Base-by-base conservation (phyloP, 2,113 vertebrate species). In the Xerus inauris region DNA sequence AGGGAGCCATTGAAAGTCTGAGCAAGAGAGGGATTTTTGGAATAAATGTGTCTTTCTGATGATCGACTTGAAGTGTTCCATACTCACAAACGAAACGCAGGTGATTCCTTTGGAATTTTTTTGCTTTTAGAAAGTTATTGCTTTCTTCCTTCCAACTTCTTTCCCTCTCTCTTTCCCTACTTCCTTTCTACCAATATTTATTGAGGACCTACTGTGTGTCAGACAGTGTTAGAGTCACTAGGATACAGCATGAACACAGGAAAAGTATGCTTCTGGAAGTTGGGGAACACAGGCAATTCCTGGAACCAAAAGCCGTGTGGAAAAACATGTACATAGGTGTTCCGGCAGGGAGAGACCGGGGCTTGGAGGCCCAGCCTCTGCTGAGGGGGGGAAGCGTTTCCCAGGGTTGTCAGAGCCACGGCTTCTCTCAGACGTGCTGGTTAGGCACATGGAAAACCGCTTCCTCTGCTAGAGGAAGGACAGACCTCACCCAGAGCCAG, bases 251-350 rank as follows among this genome's bases (percentile, higher is more conserved):
- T 59, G 28, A 35, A 1, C 19, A n/a, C 4, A 5, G 82, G 38
- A 40, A 26, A 73, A 14, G 45, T 20, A 32, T 45, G 14, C 47
- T 81, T 22, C 32, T 12, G 38, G 73, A 65, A 57, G 0, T 7
- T 28, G 3, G 84, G 67, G 19, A 30, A 77, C 62, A 45, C 11
- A 14, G 64, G 28, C 32, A 40, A 8, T 62, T 4, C 4, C 54
- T 40, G n/a, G 1, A 5, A 6, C 1, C n/a, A 45, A 35, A 4
- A 32, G 7, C 49, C 16, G 0, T 0, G 1, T 24, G 0, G 0
- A 1, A 0, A 11, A 51, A 67, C 9, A 4, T 47, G 26, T 42
- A 0, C 16, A 4, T 1, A 30, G 24, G 28, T 1, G 5, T 45
- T 10, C 71, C 12, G 1, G 42, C 4, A 1, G 47, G 42, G 45